Base-by-base conservation (phyloP, 2,888 invertebrate genomes). In the Molorchus minor region DNA sequence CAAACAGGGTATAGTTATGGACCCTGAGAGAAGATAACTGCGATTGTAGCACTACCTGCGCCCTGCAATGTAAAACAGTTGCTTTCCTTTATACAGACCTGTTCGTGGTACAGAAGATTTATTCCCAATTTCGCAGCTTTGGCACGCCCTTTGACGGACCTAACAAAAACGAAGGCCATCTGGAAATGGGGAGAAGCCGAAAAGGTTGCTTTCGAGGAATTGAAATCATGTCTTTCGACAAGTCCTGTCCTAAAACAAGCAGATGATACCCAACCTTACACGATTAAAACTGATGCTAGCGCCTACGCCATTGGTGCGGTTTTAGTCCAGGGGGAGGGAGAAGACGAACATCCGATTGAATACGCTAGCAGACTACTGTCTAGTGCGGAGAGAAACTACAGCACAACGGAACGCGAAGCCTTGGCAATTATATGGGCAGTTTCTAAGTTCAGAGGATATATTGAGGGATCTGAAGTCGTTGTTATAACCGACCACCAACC, bases 401-500 rank as follows among this genome's bases (percentile, higher is more conserved):
- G 8, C 8, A 25, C 25, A 25, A 25, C 25, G 5, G 25, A 25
- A 25, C 4, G 25, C 5, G 25, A 25, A 25, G 25, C 25, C 8
- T 8, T 25, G 5, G 25, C 25, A 5, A 25, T 25, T 8, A 8
- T 25, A 25, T 25, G 25, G 25, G 4, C 25, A 8, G 25, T 25
- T 25, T 5, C 25, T 12, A 79, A 79, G 53, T 82, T 80, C 16
- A 19, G 77, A 16, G 75, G 73, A 0, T 82, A 79, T 57, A 64
- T 82, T 0, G 78, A 80, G 40, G 76, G 77, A 0, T 21, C 71
- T 2, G 52, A 68, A 1, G 77, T 80, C 13, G 60, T 63, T 1
- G 67, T 82, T 0, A 59, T 74, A 2, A 81, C 80, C 0, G 83
- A 83, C 56, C 83, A 82, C 54, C 76, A 79, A 56, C 77, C 82